A percentile compares a stretch with the other conserved stretches of the same genome.
Conservation (phyloP, 1,140 invertebrate genomes). For the Helicoverpa armigera region DNA sequence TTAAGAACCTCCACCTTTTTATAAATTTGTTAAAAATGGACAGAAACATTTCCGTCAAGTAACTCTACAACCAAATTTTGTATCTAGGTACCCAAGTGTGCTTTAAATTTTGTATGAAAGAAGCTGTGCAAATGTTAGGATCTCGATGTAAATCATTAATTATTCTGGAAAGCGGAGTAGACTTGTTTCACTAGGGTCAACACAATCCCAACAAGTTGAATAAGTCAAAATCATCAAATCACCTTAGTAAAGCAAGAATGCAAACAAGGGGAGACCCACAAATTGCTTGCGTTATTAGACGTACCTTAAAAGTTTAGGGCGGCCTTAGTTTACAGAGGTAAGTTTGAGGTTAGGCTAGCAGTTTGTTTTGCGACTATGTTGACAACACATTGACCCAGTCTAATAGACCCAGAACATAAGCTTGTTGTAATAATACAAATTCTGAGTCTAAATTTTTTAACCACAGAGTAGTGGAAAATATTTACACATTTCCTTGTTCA, state of each 20-base stretch:
- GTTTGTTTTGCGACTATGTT: slow-evolving; percentile 79
- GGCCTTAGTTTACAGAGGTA: slow-evolving; percentile 82
- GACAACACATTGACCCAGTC: slow-evolving; percentile 65
- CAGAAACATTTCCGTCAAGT: background rate
- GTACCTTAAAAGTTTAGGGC: slow-evolving; percentile 83
- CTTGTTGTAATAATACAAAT: slow-evolving; percentile 39
- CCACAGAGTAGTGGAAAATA: too few species aligned
- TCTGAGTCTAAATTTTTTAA: too few species aligned
- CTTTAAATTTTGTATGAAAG: slow-evolving; percentile 36
- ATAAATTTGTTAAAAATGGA: slow-evolving; percentile 1
- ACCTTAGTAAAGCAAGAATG: slow-evolving; percentile 79
- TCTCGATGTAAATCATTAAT: slow-evolving; percentile 44
- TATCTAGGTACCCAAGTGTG: slow-evolving; percentile 9
- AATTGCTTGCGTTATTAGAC: slow-evolving; percentile 84
- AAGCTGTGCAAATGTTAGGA: slow-evolving; percentile 41
- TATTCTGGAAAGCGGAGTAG: slow-evolving; percentile 55
- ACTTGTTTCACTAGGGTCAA: slow-evolving; percentile 48
- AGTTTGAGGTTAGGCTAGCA: slow-evolving; percentile 73
- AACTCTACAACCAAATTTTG: background rate
- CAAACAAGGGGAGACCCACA: slow-evolving; percentile 81
- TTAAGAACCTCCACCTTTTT: too few species aligned
- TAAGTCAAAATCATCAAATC: slow-evolving; percentile 86
- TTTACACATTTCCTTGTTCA: too few species aligned
- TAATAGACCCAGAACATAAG: slow-evolving; percentile 29
- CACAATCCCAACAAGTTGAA: slow-evolving; percentile 72